Base-by-base conservation (phyloP, 1,140 invertebrate genomes). In the Lepidurus apus region DNA sequence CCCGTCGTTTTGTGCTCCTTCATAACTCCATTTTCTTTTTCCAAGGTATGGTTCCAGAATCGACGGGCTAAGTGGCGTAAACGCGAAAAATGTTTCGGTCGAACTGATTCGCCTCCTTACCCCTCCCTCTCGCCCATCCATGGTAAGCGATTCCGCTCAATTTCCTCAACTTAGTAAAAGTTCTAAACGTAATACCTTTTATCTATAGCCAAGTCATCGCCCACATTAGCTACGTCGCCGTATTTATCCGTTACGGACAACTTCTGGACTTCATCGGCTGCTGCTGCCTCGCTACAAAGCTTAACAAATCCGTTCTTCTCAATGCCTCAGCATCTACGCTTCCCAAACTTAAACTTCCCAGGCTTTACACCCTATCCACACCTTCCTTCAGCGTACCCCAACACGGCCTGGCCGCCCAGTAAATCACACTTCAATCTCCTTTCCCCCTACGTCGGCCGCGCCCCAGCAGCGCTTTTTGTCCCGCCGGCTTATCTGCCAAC, bases 41-140 rank as follows among this genome's bases (percentile, higher is more conserved):
- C 21, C 42, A 21, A 77, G 76, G 76, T 77, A 53, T 77, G 76
- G 76, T 77, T 77, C 76, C 76, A 77, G 53, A 77, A 77, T n/a
- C 76, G 76, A 26, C 76, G 76, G 26, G 76, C 76, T 26, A 77
- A 77, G 43, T 77, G 76, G 76, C 76, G 76, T 42, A 77, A 77
- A 65, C 45, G 65, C 44, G 76, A 77, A 26, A 77, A 77, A 65
- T 53, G 44, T 17, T 42, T 77, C 76, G 76, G 76, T 26, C 53
- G 53, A 65, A 65, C 43, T 13, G 76, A 77, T 17, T 77, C 76
- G 76, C 76, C 76, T 7, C 45, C 76, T 65, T n/a, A 65, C 53
- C 53, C 53, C 9, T 65, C 53, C 53, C 9, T 65, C 1, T 65
- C 53, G 13, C 53, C 53, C 53, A 65, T 13, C 8, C 17, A 13